Percentiles rank a stretch among this genome's conserved stretches.
Conservation (phyloP, 2,888 invertebrate genomes). For the Philereme transversata region DNA sequence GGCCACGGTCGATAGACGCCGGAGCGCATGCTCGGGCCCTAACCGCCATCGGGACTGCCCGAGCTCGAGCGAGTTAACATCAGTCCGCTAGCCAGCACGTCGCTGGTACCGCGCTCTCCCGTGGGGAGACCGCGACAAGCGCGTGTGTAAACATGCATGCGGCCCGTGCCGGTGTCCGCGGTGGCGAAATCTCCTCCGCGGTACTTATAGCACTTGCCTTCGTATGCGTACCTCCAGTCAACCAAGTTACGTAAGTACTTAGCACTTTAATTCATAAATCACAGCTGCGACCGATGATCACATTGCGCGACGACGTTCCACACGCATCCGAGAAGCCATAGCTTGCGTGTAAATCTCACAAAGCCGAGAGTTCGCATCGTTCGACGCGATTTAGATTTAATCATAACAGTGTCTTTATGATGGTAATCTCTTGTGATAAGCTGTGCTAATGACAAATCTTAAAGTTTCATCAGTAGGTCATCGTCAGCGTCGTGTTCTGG, state of each 20-base stretch:
- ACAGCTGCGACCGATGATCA: constrained; percentile 33
- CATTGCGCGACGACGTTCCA: constrained; percentile 36
- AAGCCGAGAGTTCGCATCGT: constrained; percentile 49
- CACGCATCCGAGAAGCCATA: constrained; percentile 57
- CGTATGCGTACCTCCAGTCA: constrained; percentile 66
- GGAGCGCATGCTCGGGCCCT: constrained; percentile 67
- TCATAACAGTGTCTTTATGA: constrained; percentile 35
- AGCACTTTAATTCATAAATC: constrained; percentile 22
- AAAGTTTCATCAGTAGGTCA: no score
- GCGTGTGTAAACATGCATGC: constrained; percentile 64
- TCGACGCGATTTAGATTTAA: constrained; percentile 48
- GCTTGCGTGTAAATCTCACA: constrained; percentile 54
- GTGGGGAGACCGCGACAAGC: constrained; percentile 51
- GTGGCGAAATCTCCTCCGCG: constrained; percentile 65
- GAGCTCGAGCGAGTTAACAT: constrained; percentile 42
- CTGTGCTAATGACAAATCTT: no score
- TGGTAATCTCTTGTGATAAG: neutral
- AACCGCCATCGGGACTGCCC: constrained; percentile 50
- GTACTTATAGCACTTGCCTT: constrained; percentile 69
- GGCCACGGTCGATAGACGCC: constrained; percentile 68
- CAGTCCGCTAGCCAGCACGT: constrained; percentile 74
- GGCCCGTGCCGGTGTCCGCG: constrained; percentile 62
- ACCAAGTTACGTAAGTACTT: constrained; percentile 74
- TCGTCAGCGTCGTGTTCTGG: no score
- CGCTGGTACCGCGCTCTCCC: constrained; percentile 68